Evolutionary conservation across 1,140 invertebrate genomes (phyloP).

Genomic region (Heliconius nattereri): DNA sequence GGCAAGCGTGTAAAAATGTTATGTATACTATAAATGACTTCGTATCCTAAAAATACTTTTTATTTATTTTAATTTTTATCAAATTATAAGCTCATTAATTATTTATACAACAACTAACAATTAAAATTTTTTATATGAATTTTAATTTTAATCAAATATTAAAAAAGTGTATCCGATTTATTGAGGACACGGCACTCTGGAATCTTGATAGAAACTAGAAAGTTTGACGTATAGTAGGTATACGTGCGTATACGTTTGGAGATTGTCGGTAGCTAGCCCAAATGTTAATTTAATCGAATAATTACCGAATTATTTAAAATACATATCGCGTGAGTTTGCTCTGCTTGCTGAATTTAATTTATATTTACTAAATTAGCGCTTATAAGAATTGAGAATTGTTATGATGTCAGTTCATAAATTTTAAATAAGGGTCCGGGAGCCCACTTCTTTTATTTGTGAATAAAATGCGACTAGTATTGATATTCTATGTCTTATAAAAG

Average conservation of each 20-base stretch:
- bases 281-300: conserved; percentile 39
- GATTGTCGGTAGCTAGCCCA: conserved; percentile 43
- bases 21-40: too few species aligned
- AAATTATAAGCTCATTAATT: too few species aligned
- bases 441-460: conserved; percentile 57
- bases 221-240: conserved; percentile 57
- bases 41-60: too few species aligned
- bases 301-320: conserved; percentile 27
- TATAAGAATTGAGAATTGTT: not conserved
- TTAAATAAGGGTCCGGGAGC: conserved; percentile 64
- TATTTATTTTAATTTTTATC: too few species aligned
- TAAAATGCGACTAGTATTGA: conserved; percentile 18
- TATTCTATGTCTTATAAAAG: not conserved
- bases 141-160: not conserved
- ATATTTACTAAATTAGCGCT: not conserved
- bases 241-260: conserved; percentile 45
- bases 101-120: too few species aligned
- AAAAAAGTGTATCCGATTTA: conserved; percentile 34
- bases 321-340: conserved; percentile 14
- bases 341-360: not conserved
- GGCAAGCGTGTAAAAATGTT: too few species aligned
- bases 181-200: conserved; percentile 39
- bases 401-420: conserved; percentile 22
- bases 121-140: too few species aligned
- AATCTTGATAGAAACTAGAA: conserved; percentile 47